phyloP scores from a whole-genome alignment of 1,140 invertebrate species.

The Pseudomyrmex dendroicus region DNA sequence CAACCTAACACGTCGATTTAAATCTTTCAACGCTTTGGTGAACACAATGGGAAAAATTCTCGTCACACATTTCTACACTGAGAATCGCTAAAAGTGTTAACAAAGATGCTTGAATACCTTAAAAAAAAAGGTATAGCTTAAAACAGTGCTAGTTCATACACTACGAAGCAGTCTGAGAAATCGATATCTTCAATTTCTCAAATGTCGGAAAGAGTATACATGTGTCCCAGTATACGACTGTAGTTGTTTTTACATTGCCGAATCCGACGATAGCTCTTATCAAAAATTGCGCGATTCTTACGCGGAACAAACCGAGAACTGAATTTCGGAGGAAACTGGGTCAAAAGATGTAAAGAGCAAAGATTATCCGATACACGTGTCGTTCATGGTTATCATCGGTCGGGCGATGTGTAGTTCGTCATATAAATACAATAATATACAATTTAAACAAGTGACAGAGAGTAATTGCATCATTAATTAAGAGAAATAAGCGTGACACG shows the following conservation, averaged over 20 bases:
- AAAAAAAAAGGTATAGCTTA: not conserved
- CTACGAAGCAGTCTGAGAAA: not conserved
- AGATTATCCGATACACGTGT: constrained; percentile 21
- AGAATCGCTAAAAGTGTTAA: not conserved
- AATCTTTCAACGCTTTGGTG: not conserved
- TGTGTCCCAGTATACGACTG: not conserved
- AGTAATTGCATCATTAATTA: not conserved
- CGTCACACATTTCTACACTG: not conserved
- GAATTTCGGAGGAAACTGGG: constrained; percentile 3
- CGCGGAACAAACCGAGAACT: not conserved
- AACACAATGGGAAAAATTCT: not conserved
- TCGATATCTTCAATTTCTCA: not conserved
- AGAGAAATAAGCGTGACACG: not conserved
- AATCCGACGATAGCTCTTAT: not conserved
- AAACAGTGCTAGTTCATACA: not conserved
- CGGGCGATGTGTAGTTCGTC: not conserved
- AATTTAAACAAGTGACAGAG: not conserved
- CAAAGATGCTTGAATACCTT: not conserved
- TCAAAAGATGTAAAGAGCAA: constrained; percentile 6
- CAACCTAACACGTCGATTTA: not conserved
- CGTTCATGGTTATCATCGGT: constrained; percentile 12
- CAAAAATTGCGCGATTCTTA: not conserved
- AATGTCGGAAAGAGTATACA: too few species aligned
- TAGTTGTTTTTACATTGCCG: too few species aligned
- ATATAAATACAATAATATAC: not conserved